Percentiles rank a stretch among this genome's conserved stretches.
Evolutionary conservation across 2,797 vertebrate genomes (phyloP).

Genomic region (Clarias platycephalus): DNA sequence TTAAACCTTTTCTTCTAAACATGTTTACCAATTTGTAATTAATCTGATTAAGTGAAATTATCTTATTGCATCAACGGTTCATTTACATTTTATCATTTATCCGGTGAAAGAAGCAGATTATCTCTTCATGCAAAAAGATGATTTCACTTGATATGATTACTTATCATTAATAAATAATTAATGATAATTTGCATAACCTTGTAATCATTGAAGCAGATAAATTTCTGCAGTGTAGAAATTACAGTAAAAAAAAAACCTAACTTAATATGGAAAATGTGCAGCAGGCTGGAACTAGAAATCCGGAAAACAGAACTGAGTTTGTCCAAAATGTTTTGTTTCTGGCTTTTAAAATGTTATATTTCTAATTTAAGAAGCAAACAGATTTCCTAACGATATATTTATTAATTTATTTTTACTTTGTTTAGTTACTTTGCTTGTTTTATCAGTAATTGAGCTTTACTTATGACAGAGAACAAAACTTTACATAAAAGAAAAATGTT

Average conservation of each 20-base stretch:
- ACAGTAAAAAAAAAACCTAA: too few relatives aligned
- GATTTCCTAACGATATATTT: not conserved
- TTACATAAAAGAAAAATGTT: not conserved
- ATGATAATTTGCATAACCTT: not conserved
- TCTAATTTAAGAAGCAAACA: not conserved
- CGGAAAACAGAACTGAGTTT: not conserved
- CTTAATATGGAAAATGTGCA: not conserved
- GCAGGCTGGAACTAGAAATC: not conserved
- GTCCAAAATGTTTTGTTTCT: not conserved
- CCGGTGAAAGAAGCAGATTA: not conserved
- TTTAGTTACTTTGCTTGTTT: too few relatives aligned
- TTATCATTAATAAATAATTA: conserved; percentile 2
- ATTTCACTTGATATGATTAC: conserved; percentile 13
- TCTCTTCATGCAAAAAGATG: not conserved
- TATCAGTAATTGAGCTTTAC: not conserved
- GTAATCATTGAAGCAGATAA: not conserved
- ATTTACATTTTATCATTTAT: conserved; percentile 2
- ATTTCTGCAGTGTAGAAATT: not conserved
- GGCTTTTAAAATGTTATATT: not conserved
- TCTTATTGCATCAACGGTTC: not conserved
- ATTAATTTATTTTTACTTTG: too few relatives aligned
- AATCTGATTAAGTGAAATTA: conserved; percentile 26
- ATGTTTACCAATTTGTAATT: conserved; percentile 24
- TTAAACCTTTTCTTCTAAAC: conserved; percentile 43
- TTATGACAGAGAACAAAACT: not conserved